Percentiles rank a stretch among this genome's conserved stretches.
These are phyloP conservation scores for Melitaea cinxia DNA, from an alignment of 1,140 invertebrate species.

Conservation along the genomic window DNA sequence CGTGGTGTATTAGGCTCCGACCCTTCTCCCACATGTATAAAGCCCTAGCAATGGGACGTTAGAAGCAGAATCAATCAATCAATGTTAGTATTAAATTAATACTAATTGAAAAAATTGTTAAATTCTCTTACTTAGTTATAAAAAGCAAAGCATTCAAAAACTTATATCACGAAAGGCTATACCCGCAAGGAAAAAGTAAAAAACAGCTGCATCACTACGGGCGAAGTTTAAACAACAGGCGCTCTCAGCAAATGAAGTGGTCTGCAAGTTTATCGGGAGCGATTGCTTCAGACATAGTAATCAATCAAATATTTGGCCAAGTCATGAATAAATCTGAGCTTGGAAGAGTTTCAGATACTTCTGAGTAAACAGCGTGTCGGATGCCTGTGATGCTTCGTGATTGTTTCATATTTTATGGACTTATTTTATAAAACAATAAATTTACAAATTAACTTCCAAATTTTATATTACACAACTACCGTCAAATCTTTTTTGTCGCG, in stretches of 20 bases:
- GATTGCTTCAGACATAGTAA: constrained; percentile 65
- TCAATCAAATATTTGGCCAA: constrained; percentile 73
- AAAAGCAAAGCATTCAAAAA: background rate
- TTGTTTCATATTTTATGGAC: background rate
- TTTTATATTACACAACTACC: no score
- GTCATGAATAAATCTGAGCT: constrained; percentile 67
- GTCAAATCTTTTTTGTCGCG: no score
- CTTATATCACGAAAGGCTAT: background rate
- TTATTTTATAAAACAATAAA: no score
- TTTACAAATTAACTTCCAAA: no score
- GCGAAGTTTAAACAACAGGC: constrained; percentile 61
- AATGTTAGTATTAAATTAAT: no score
- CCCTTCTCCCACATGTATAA: no score
- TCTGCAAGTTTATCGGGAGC: constrained; percentile 60
- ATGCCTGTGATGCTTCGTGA: background rate
- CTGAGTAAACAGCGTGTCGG: constrained; percentile 18
- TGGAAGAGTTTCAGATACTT: constrained; percentile 32
- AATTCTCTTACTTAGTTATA: no score
- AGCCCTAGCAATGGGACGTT: no score
- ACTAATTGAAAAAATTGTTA: no score
- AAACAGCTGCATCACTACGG: constrained; percentile 54
- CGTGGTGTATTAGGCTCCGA: no score
- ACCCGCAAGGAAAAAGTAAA: constrained; percentile 30
- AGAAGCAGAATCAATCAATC: no score
- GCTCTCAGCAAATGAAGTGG: constrained; percentile 67